Percentiles rank a stretch among this genome's conserved stretches.
Evolutionary conservation across 2,888 invertebrate genomes (phyloP).

Genomic region (Lobophora halterata): DNA sequence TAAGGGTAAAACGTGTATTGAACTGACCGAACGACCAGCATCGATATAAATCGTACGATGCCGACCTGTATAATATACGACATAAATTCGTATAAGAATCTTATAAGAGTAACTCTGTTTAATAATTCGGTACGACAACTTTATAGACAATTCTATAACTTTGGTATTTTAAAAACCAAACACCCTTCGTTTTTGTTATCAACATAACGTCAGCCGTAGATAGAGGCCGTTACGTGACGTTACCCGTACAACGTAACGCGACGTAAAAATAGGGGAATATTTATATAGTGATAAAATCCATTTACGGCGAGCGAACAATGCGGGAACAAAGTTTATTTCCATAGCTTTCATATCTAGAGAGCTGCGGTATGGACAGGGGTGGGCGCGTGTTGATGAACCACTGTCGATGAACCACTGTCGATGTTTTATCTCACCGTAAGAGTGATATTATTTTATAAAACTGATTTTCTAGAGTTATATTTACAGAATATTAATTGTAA

Average conservation of each 20-base stretch:
- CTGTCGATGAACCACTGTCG: no score
- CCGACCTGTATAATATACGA: no score
- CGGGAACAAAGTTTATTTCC: conserved; percentile 77
- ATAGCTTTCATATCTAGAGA: conserved; percentile 72
- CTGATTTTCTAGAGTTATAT: no score
- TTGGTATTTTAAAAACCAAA: conserved; percentile 10
- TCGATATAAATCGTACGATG: no score
- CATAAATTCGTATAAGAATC: neutral
- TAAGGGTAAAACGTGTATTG: no score
- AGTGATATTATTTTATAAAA: no score
- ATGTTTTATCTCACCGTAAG: conserved; percentile 14
- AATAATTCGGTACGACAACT: no score
- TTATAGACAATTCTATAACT: neutral
- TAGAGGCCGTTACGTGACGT: conserved; percentile 43
- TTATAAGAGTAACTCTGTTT: no score
- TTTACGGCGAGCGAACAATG: conserved; percentile 70
- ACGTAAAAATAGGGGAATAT: conserved; percentile 61
- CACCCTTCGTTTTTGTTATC: conserved; percentile 24
- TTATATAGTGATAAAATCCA: conserved; percentile 78
- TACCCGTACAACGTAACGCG: conserved; percentile 49
- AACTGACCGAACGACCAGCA: no score
- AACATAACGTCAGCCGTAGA: conserved; percentile 29
- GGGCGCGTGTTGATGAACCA: conserved; percentile 15
- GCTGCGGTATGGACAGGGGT: conserved; percentile 38
- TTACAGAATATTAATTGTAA: no score